phyloP scores from a whole-genome alignment of 2,113 vertebrate species.

The Tetrao urogallus region DNA sequence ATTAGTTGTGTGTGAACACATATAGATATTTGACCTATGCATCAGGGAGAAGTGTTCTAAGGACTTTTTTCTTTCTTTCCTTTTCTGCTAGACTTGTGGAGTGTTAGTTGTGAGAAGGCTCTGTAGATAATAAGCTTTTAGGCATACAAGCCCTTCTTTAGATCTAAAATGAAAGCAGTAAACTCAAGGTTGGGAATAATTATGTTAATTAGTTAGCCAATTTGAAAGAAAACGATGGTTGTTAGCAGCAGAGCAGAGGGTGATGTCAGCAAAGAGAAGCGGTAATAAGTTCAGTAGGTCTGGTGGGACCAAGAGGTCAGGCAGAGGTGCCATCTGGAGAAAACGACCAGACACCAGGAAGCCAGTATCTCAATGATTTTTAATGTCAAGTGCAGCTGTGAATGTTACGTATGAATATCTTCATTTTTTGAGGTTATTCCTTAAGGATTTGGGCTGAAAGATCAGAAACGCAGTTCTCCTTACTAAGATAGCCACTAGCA shows the following conservation, averaged over 20 bases:
- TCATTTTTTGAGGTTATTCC: background rate
- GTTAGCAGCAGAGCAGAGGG: background rate
- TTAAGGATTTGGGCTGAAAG: background rate
- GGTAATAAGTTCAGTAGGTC: background rate
- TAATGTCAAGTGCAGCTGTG: constrained; percentile 20
- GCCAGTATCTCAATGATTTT: background rate
- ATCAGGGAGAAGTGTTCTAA: background rate
- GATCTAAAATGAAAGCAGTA: background rate
- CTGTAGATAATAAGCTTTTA: background rate
- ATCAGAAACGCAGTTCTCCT: background rate
- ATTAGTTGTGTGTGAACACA: background rate
- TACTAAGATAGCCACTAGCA: background rate
- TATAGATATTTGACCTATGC: background rate
- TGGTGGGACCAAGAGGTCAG: background rate
- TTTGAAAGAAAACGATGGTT: background rate
- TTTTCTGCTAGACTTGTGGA: background rate
- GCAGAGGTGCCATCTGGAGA: background rate
- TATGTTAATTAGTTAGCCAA: background rate
- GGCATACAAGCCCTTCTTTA: background rate
- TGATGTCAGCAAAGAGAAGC: background rate
- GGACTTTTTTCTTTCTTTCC: background rate
- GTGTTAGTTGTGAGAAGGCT: background rate
- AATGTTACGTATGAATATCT: constrained; percentile 9
- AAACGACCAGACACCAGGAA: background rate
- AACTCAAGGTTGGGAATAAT: background rate